These are phyloP conservation scores for Ceratina australensis DNA, from an alignment of 1,140 invertebrate genomes.

Conservation along the genomic window DNA sequence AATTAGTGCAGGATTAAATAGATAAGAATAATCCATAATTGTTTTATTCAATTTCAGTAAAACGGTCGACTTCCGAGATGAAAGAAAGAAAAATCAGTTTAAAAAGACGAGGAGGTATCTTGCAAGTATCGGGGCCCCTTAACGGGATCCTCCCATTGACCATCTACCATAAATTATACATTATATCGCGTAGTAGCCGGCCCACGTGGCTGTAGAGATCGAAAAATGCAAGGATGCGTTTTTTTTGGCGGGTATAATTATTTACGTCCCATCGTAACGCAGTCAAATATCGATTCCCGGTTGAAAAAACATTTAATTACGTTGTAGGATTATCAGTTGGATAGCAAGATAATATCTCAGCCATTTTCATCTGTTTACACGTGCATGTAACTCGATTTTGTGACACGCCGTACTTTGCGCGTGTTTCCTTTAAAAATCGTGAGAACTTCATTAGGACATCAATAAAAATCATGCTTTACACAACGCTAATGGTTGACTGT, in stretches of 20 bases:
- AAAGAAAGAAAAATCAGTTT: slow-evolving; percentile 67
- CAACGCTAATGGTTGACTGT: neutral
- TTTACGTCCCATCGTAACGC: slow-evolving; percentile 49
- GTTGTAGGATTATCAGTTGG: slow-evolving; percentile 40
- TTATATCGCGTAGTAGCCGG: slow-evolving; percentile 64
- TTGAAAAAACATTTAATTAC: slow-evolving; percentile 32
- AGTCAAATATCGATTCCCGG: slow-evolving; percentile 51
- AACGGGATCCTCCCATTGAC: slow-evolving; percentile 65
- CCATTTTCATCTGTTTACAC: slow-evolving; percentile 9
- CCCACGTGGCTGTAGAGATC: slow-evolving; percentile 59
- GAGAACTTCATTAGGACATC: slow-evolving; percentile 15
- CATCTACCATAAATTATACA: slow-evolving; percentile 70
- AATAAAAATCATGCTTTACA: neutral
- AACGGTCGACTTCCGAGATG: slow-evolving; percentile 31
- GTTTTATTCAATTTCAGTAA: too few species aligned
- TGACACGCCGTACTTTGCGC: neutral
- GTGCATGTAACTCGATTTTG: neutral
- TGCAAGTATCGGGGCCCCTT: slow-evolving; percentile 64
- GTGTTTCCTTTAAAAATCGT: neutral
- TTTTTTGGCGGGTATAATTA: slow-evolving; percentile 52
- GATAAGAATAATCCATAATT: neutral
- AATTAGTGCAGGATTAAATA: neutral
- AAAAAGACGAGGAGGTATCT: slow-evolving; percentile 55
- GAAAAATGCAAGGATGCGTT: slow-evolving; percentile 60
- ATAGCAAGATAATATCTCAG: slow-evolving; percentile 12